Base-by-base conservation (phyloP, 1,140 invertebrate genomes). In the Drosophila sechellia region DNA sequence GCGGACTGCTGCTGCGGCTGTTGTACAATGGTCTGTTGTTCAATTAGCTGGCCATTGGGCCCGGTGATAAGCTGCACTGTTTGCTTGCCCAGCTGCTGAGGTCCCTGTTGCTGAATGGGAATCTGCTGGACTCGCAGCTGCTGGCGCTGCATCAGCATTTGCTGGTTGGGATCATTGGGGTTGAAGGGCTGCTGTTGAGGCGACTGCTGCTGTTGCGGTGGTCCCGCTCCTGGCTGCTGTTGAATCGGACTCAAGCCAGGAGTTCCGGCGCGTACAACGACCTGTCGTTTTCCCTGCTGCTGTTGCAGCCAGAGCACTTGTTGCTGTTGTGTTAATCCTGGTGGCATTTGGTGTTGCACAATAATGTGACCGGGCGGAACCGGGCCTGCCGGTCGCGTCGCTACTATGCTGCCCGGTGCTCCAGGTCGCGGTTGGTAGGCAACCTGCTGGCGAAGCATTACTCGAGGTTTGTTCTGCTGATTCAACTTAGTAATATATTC, bases 401-500 rank as follows among this genome's bases (percentile, higher is more conserved):
- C 92, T 1, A 94, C 93, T 2, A 93, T 93, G 37, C 48, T 73
- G 37, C 93, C 93, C 5, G 94, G 93, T 0, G 93, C 92, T 1
- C 93, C 93, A 13, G 93, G 93, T n/a, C 93, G 92, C 0, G 92
- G 90, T 64, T 94, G 93, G 61, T 92, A 92, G 10, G 92, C 75
- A 56, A 93, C 90, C 59, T 93, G 93, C 25, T 93, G 93, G 27
- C 92, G 93, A 45, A 94, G 92, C 90, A 94, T 92, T 27, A 94
- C 93, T 4, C 93, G 64, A 1, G 83, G 92, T 35, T 94, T 77
- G 65, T 94, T 95, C 45, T 95, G 93, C 46, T 95, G 93, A 49
- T 96, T 95, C 39, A 97, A 92, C 80, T 96, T 96, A 5, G 96
- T 94, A 0, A 97, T 95, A 78, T 96, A 97, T 81, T 96, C 94